Conservation (phyloP, 2,888 invertebrate genomes). For the Phragmatobia fuliginosa region DNA sequence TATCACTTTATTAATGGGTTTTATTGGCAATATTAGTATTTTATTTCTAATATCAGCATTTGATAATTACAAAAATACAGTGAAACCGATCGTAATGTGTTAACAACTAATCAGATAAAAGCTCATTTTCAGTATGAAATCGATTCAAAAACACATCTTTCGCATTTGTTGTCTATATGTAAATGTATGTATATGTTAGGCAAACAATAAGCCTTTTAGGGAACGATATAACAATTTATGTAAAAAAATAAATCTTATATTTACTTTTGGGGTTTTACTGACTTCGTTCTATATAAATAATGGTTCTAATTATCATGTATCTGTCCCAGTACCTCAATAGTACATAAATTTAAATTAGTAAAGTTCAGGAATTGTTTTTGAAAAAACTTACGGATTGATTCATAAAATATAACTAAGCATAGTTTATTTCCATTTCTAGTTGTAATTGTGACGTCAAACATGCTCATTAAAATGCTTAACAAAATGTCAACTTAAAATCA, state of each 20-base stretch:
- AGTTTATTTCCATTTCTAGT: too few relatives aligned
- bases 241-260: too few relatives aligned
- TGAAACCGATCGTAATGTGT: background rate
- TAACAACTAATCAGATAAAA: background rate
- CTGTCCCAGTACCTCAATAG: background rate
- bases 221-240: too few relatives aligned
- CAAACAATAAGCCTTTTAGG: background rate
- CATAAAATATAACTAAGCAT: too few relatives aligned
- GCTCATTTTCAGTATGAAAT: background rate
- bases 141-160: background rate
- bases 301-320: background rate
- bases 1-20: background rate
- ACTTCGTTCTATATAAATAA: too few relatives aligned
- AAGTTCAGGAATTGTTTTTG: too few relatives aligned
- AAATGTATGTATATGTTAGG: background rate
- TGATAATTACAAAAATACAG: background rate
- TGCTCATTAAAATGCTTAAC: background rate
- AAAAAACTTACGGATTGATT: too few relatives aligned
- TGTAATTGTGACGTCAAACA: background rate
- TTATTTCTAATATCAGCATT: background rate
- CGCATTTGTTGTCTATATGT: background rate
- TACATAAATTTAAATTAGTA: too few relatives aligned
- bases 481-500: background rate
- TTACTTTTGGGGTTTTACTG: too few relatives aligned
- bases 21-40: background rate